phyloP scores from a whole-genome alignment of 2,888 invertebrate genomes.

The Iphiclides podalirius region DNA sequence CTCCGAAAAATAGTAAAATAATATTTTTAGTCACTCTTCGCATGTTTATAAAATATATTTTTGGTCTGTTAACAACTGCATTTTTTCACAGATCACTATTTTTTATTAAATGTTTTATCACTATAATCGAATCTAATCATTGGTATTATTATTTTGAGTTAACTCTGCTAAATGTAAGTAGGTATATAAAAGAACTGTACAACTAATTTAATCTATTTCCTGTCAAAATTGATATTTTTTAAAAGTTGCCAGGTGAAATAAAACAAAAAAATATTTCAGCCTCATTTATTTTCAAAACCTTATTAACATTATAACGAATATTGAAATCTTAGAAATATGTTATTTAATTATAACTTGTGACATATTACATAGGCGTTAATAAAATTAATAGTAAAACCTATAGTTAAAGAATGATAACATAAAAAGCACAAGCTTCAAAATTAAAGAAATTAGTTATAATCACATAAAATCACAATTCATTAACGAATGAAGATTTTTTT shows the following conservation, averaged over 20 bases:
- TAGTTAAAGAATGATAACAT: background rate
- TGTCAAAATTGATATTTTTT: no score
- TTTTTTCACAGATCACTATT: no score
- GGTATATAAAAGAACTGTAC: no score
- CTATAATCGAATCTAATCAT: background rate
- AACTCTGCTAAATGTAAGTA: background rate
- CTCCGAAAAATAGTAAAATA: constrained; percentile 42
- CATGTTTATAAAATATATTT: constrained; percentile 34
- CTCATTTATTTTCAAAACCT: constrained; percentile 31
- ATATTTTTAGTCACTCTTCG: constrained; percentile 50
- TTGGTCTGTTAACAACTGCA: no score
- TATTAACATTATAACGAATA: constrained; percentile 12
- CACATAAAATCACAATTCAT: constrained; percentile 27
- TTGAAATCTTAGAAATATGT: constrained; percentile 6
- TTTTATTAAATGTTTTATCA: no score
- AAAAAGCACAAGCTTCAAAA: background rate
- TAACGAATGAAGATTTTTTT: constrained; percentile 9
- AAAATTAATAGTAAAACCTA: background rate
- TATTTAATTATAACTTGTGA: constrained; percentile 5
- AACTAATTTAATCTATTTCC: background rate
- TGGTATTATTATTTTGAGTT: background rate
- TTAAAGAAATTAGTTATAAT: constrained; percentile 1
- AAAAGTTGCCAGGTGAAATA: no score
- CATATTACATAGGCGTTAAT: no score
- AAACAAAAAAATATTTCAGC: constrained; percentile 26